Evolutionary conservation across 30 jellyfish, hydroid and myxozoan genomes (phyloP).

Genomic region (Euphysa ruthae): DNA sequence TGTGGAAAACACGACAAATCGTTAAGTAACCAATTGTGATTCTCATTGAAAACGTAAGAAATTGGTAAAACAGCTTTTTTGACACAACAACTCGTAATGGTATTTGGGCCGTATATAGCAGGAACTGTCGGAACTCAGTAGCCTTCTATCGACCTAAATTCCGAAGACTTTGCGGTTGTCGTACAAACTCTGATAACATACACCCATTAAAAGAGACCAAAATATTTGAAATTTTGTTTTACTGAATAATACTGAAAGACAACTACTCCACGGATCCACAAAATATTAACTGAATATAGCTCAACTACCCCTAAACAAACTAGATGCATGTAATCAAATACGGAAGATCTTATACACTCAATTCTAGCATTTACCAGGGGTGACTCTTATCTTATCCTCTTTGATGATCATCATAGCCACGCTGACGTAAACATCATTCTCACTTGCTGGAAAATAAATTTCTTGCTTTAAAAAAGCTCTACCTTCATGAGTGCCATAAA

Average conservation of each 20-base stretch:
- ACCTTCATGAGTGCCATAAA: constrained; percentile 33
- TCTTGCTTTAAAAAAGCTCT: constrained; percentile 20
- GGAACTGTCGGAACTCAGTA: constrained; percentile 54
- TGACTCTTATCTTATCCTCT: constrained; percentile 7
- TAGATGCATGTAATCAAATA: constrained; percentile 13
- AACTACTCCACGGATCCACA: too few species aligned
- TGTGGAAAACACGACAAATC: constrained; percentile 23
- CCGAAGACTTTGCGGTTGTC: constrained; percentile 36
- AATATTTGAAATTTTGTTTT: background rate
- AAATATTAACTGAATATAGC: constrained; percentile 2
- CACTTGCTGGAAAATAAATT: background rate
- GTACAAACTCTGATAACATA: constrained; percentile 26
- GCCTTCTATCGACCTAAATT: constrained; percentile 50
- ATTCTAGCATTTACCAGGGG: constrained; percentile 8
- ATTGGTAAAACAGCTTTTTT: constrained; percentile 8
- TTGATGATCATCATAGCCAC: constrained; percentile 4
- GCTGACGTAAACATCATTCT: too few species aligned
- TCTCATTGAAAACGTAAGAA: constrained; percentile 19
- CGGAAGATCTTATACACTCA: background rate
- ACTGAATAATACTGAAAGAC: background rate
- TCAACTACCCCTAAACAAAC: constrained; percentile 35
- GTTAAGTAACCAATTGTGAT: constrained; percentile 16
- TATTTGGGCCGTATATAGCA: constrained; percentile 43
- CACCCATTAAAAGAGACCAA: constrained; percentile 17
- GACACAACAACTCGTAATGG: constrained; percentile 27